These are phyloP conservation scores for Sparidentex hasta DNA, from an alignment of 2,797 vertebrate genomes.

Conservation along the genomic window DNA sequence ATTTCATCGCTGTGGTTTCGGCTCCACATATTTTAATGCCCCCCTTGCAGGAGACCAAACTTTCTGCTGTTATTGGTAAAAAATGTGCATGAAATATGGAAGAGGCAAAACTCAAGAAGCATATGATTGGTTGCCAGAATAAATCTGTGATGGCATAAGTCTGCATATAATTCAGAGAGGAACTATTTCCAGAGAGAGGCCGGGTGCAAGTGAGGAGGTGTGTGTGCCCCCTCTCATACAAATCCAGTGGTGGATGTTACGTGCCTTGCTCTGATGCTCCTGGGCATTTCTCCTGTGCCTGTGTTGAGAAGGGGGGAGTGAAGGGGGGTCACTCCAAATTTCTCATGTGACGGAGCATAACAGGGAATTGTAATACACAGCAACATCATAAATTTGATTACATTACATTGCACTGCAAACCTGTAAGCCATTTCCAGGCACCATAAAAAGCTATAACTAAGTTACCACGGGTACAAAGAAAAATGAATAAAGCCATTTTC, in stretches of 20 bases:
- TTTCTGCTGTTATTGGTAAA: constrained; percentile 31
- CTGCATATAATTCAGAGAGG: constrained; percentile 53
- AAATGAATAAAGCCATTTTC: constrained; percentile 84
- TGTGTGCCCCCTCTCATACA: constrained; percentile 37
- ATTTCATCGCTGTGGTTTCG: constrained; percentile 34
- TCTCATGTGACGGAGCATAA: constrained; percentile 78
- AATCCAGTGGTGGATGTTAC: constrained; percentile 49
- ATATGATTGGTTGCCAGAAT: constrained; percentile 67
- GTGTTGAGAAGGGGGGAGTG: not conserved
- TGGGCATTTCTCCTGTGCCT: constrained; percentile 21
- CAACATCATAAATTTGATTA: constrained; percentile 84
- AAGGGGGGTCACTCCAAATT: constrained; percentile 65
- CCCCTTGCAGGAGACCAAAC: constrained; percentile 39
- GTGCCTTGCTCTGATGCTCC: constrained; percentile 55
- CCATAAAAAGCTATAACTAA: constrained; percentile 82
- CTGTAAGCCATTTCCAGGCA: constrained; percentile 81
- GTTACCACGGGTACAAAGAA: constrained; percentile 80
- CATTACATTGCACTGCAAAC: constrained; percentile 79
- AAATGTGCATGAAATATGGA: constrained; percentile 64
- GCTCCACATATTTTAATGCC: constrained; percentile 49
- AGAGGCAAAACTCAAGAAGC: constrained; percentile 57
- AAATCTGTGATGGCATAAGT: constrained; percentile 54
- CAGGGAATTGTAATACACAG: constrained; percentile 82
- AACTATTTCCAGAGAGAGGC: constrained; percentile 45
- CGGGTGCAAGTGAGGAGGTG: constrained; percentile 34